Conservation (phyloP, 2,888 invertebrate species). For the Acleris laterana region DNA sequence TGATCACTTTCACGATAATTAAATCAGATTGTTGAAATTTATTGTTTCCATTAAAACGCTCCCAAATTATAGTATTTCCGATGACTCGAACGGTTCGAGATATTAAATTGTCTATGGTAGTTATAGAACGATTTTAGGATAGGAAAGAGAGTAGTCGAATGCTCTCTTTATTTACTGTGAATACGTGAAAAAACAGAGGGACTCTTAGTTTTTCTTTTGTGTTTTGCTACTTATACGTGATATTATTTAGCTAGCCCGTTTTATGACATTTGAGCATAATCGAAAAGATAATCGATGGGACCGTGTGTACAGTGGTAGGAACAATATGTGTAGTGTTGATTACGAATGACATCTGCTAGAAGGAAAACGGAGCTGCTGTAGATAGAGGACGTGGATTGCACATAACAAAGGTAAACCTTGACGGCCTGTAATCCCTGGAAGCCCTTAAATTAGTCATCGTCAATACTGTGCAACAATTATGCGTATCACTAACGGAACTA, state of each 20-base stretch:
- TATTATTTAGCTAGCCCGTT: conserved; percentile 51
- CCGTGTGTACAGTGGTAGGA: conserved; percentile 59
- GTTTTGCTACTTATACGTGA: conserved; percentile 49
- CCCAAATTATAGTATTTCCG: not conserved
- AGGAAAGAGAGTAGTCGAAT: conserved; percentile 34
- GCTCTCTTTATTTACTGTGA: conserved; percentile 41
- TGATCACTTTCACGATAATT: too few species aligned
- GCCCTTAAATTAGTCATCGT: conserved; percentile 17
- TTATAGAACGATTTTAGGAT: conserved; percentile 31
- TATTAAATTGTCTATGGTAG: conserved; percentile 30
- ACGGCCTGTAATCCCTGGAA: conserved; percentile 20
- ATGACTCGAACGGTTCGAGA: conserved; percentile 22
- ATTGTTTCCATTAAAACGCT: too few species aligned
- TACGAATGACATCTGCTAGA: conserved; percentile 77
- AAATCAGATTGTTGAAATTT: too few species aligned
- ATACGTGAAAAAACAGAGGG: conserved; percentile 54
- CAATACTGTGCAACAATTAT: conserved; percentile 34
- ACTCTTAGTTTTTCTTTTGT: conserved; percentile 55
- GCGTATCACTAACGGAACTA: conserved; percentile 50
- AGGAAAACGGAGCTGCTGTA: conserved; percentile 75
- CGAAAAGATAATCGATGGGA: conserved; percentile 62
- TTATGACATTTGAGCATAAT: conserved; percentile 53
- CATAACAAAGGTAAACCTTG: conserved; percentile 57
- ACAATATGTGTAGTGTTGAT: conserved; percentile 81
- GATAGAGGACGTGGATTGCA: conserved; percentile 47